These are phyloP conservation scores for Rhinophrynus dorsalis DNA, from an alignment of 2,797 vertebrate genomes.

Conservation along the genomic window DNA sequence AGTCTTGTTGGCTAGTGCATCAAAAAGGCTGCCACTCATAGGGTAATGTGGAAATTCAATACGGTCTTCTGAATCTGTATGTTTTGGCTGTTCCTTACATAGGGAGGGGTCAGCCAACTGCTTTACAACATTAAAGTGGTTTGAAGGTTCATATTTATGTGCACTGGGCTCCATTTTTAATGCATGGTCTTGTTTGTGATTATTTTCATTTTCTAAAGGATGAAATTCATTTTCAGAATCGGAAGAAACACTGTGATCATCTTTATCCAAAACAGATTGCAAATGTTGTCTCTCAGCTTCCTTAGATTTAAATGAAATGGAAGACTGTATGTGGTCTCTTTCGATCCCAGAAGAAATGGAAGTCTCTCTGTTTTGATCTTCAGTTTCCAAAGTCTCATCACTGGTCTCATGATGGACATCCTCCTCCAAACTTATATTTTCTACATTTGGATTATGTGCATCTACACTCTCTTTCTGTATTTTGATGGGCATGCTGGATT, in stretches of 20 bases:
- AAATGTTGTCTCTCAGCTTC: constrained; percentile 63
- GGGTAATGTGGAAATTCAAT: constrained; percentile 70
- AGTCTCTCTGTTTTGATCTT: constrained; percentile 56
- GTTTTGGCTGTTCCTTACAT: constrained; percentile 59
- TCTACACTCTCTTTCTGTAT: constrained; percentile 87
- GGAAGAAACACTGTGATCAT: constrained; percentile 55
- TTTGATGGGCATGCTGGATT: constrained; percentile 98
- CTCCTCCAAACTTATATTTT: constrained; percentile 78
- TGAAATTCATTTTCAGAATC: constrained; percentile 62
- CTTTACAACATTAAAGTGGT: constrained; percentile 59
- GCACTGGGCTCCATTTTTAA: constrained; percentile 60
- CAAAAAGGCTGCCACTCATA: constrained; percentile 66
- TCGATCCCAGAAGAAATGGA: constrained; percentile 49
- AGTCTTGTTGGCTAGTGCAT: constrained; percentile 64
- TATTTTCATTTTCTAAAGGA: constrained; percentile 63
- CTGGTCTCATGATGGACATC: constrained; percentile 69
- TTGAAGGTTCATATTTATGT: constrained; percentile 53
- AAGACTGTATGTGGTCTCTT: constrained; percentile 55
- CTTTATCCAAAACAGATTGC: constrained; percentile 58
- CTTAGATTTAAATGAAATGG: constrained; percentile 59
- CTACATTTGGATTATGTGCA: constrained; percentile 64
- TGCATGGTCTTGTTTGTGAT: constrained; percentile 57
- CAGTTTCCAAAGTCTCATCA: constrained; percentile 66
- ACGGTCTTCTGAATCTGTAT: constrained; percentile 67
- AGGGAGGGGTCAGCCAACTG: constrained; percentile 60